Conservation (phyloP, 1,140 invertebrate species). For the Drosophila busckii region DNA sequence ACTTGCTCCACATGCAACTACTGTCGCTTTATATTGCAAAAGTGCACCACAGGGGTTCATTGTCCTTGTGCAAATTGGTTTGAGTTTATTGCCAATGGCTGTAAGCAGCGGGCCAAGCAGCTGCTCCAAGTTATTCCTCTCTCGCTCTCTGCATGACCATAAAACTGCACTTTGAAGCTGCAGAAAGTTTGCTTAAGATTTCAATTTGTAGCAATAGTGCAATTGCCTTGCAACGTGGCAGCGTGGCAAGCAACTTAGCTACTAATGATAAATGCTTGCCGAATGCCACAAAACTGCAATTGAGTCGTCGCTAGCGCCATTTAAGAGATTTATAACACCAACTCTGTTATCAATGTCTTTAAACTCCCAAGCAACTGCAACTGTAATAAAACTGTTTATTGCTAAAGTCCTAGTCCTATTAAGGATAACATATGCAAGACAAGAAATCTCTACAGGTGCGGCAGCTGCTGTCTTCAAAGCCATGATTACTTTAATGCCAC, state of each 20-base stretch:
- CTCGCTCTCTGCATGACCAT: conserved; percentile 8
- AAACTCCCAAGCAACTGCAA: conserved; percentile 1
- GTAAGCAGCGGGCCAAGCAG: conserved; percentile 28
- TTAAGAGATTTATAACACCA: conserved; percentile 49
- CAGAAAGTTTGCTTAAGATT: conserved; percentile 70
- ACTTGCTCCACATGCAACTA: conserved; percentile 17
- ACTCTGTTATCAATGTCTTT: conserved; percentile 53
- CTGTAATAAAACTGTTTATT: conserved; percentile 40
- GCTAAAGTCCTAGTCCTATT: no score
- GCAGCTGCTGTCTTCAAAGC: no score
- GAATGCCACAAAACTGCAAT: conserved; percentile 43
- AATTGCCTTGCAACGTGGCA: conserved; percentile 33
- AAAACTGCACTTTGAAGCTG: conserved; percentile 68
- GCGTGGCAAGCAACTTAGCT: conserved; percentile 40
- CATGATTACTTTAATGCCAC: no score
- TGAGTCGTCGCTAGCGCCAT: conserved; percentile 28
- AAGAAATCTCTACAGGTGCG: no score
- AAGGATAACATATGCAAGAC: no score
- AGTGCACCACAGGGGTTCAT: conserved; percentile 75
- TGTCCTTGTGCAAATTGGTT: conserved; percentile 76
- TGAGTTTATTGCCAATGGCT: conserved; percentile 62
- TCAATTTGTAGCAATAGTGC: conserved; percentile 70
- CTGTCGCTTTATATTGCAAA: conserved; percentile 49
- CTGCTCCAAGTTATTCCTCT: conserved; percentile 6
- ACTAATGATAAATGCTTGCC: conserved; percentile 66